Evolutionary conservation across 2,113 vertebrate genomes (phyloP), one percentile per base, ranked within the genome.

Genomic region (Charina bottae): DNA sequence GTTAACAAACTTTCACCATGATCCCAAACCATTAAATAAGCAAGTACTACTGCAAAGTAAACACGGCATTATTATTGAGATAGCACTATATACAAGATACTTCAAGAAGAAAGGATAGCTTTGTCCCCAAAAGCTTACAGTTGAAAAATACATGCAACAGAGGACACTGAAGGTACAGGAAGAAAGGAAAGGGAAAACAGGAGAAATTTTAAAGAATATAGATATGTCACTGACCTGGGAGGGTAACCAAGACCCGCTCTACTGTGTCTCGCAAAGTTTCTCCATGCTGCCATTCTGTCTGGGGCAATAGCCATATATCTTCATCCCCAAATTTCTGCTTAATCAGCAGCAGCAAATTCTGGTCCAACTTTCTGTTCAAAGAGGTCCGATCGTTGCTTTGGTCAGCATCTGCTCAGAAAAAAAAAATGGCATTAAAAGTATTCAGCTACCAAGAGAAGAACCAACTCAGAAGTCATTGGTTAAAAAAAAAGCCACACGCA

Each of bases 221-320:
- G 8, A 42, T 17, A 89, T 58, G 15, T 10, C 84, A 96, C 95
- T 94, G 88, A 99, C 99, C 98, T 96, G 98, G 96, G 46, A 98
- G 92, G 0, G 37, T 90, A 55, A 97, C 93, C 94, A 99, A 97
- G 15, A 97, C 98, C 93, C 98, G 96, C 95, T 99, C 98, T 0
- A 98, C 99, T 0, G 99, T 99, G 93, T 97, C 97, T 87, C 98
- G 97, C 92, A 99, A 97, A 0, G 98, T 99, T 94, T 99, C 99
- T 93, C 99, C 99, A 3, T 97, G 95, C 95, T 98, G 97, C 99
- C 99, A 99, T 87, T 97, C 97, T 8, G 94, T 93, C 96, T 99
- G 99, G 87, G 99, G 99, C 89, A 99, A 95, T 68, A 99, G 96
- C 99, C 99, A 99, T 83, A 98, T 26, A 53, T 98, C 98, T 93